Base-by-base conservation (phyloP, 1,140 invertebrate species). In the Geopemphigus sp. region DNA sequence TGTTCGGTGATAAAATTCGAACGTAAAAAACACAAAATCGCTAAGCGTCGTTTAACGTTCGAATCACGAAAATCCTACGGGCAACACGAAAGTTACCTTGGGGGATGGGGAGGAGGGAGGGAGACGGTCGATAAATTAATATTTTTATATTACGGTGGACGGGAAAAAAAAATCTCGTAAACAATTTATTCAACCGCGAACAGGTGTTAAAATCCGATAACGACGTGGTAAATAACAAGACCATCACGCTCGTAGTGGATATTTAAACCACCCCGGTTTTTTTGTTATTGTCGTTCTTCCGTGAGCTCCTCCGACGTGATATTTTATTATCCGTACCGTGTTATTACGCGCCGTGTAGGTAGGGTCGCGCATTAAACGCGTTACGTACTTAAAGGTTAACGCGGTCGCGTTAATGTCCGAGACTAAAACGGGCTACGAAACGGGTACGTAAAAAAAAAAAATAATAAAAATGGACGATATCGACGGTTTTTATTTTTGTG, bases 151-250 rank as follows among this genome's bases (percentile, higher is more conserved):
- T 70, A 26, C 26, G 14, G 6, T 26, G 10, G n/a, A n/a, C n/a
- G n/a, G n/a, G n/a, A n/a, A n/a, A n/a, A n/a, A n/a, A n/a, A n/a
- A n/a, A n/a, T n/a, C n/a, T n/a, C n/a, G n/a, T n/a, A n/a, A n/a
- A n/a, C n/a, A n/a, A 17, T 11, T n/a, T 19, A 2, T 54, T 54
- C 53, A 24, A 72, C 68, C 68, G 17, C 50, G 24, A 29, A 29
- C 68, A 72, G 68, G 68, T 72, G 68, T 72, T 53, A 54, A 54
- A n/a, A 54, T 72, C 50, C 19, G 26, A 72, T 53, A 72, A 72
- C 68, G 29, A 72, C 29, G 26, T 54, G 68, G 45, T 68, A 24
- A 63, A 68, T 68, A 68, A 68, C 45, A 19, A 50, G 22, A 19
- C 64, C 0, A 50, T 26, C 32, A 68, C 50, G 24, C 8, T 45